Evolutionary conservation across 2,797 vertebrate genomes (phyloP), one percentile per base, ranked within the genome.

Genomic region (Lagocephalus sceleratus): DNA sequence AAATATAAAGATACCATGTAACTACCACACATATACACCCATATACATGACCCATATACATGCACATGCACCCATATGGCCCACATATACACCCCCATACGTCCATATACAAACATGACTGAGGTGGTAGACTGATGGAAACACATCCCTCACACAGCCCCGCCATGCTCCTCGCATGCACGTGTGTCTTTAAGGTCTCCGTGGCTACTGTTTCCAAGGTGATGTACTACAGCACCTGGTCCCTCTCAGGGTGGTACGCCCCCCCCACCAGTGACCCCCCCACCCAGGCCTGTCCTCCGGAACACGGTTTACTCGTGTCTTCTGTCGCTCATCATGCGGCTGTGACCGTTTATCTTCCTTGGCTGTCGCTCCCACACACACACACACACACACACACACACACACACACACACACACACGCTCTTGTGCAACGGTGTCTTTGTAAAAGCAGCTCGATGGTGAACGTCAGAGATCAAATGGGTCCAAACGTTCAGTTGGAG

Each of bases 141-240:
- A n/a, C n/a, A n/a, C n/a, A n/a, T n/a, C n/a, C n/a, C n/a, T n/a
- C n/a, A n/a, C n/a, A n/a, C n/a, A n/a, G 56, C n/a, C 62, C 32
- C 54, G 53, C 39, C 6, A 7, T 21, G 49, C 43, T 38, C 49
- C 46, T 20, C n/a, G 59, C 38, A 47, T 32, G 47, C 61, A 19
- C 3, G 15, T 85, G 68, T 76, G 70, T 69, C 86, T 86, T 86
- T 85, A 83, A 87, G 81, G 84, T 88, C 74, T 80, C 86, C 86
- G 85, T 86, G 75, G 75, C 52, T 57, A 89, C 84, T 5, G 86
- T 87, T 83, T 82, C 86, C 86, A 89, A 64, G 79, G 82, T 84
- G 83, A 89, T 86, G 75, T 79, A 83, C 72, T 58, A 76, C 62
- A 86, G 80, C 87, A 86, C 86, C 85, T 88, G 87, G 82, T 84